Percentiles rank a stretch among this genome's conserved stretches.
These are phyloP conservation scores for Trematocara nigrifrons DNA, from an alignment of 2,113 vertebrate genomes.

Conservation along the genomic window DNA sequence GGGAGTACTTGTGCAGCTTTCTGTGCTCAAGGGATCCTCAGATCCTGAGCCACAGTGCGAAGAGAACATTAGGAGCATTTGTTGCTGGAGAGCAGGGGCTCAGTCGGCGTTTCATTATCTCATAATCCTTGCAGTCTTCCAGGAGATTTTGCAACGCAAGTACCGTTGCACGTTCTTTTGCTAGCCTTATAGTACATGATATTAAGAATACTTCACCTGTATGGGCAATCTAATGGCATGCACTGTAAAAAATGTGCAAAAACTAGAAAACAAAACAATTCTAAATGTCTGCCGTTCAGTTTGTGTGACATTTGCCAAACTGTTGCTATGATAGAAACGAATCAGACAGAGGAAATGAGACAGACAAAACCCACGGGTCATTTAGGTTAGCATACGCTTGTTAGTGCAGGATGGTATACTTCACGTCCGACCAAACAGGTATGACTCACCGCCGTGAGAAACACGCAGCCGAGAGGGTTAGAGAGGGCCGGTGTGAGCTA, in stretches of 20 bases:
- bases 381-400: conserved; percentile 27
- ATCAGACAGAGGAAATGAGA: background rate
- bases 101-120: background rate
- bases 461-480: conserved; percentile 21
- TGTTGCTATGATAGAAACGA: background rate
- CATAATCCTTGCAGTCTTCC: background rate
- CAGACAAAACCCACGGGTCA: background rate
- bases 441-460: conserved; percentile 54
- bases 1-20: background rate
- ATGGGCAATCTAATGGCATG: background rate
- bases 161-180: background rate
- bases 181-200: background rate
- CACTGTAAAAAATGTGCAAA: background rate
- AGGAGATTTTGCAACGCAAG: background rate
- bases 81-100: background rate
- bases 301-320: background rate
- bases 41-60: background rate
- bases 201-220: background rate
- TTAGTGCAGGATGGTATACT: conserved; percentile 25
- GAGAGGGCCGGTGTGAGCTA: conserved; percentile 29
- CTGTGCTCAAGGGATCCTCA: background rate
- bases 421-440: conserved; percentile 18
- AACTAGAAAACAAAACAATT: background rate
- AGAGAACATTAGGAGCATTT: background rate
- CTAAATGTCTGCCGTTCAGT: background rate